Conservation (phyloP, 2,888 invertebrate species). For the Ophioninae sp. region DNA sequence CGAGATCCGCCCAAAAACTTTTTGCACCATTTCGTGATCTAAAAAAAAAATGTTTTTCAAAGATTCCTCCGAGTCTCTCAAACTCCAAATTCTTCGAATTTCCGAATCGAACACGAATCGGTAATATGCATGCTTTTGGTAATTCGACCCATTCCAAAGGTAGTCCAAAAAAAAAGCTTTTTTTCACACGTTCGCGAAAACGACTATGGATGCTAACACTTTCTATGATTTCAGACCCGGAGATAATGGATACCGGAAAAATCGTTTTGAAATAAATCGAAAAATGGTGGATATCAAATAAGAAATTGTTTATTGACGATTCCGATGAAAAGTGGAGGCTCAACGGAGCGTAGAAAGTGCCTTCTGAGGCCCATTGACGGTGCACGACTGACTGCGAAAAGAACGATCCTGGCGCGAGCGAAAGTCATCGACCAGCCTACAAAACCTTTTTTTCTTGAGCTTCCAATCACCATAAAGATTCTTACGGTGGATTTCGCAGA, state of each 20-base stretch:
- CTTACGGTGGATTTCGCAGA: not conserved
- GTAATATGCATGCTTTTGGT: not conserved
- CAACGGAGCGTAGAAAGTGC: not conserved
- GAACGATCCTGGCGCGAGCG: constrained; percentile 1
- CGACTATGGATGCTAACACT: not conserved
- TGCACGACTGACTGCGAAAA: constrained; percentile 37
- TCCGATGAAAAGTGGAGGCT: not conserved
- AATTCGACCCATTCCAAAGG: not conserved
- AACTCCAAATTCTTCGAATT: not conserved
- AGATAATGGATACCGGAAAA: not conserved
- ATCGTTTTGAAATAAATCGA: no score
- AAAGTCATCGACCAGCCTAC: not conserved
- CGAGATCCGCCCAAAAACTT: constrained; percentile 30
- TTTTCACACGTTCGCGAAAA: not conserved
- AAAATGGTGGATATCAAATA: not conserved
- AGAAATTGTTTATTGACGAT: not conserved
- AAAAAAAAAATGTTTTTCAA: not conserved
- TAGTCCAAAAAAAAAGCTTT: not conserved
- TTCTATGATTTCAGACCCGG: not conserved
- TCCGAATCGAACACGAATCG: not conserved
- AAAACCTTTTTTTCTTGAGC: constrained; percentile 30
- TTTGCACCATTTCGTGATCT: constrained; percentile 42
- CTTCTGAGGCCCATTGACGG: constrained; percentile 25
- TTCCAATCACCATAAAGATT: constrained; percentile 14
- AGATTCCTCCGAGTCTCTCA: not conserved